phyloP scores from a whole-genome alignment of 2,797 vertebrate genomes.

The Pseudochirops corinnae region DNA sequence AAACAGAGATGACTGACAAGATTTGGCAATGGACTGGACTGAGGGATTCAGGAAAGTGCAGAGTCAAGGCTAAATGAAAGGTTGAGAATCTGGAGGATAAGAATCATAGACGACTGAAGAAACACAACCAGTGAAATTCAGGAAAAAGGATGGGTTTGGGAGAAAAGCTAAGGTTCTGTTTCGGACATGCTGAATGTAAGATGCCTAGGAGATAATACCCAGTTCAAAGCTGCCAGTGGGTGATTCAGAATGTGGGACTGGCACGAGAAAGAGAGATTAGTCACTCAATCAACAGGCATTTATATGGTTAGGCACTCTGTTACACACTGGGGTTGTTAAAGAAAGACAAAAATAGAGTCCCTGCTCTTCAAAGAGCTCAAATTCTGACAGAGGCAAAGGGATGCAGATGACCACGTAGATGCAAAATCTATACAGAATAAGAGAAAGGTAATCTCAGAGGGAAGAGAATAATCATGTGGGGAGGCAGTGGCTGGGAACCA shows the following conservation, averaged over 20 bases:
- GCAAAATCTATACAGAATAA: not conserved
- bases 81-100: not conserved
- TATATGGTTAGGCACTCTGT: not conserved
- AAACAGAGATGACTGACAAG: not conserved
- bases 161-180: not conserved
- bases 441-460: not conserved
- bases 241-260: not conserved
- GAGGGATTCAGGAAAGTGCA: not conserved
- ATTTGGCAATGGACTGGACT: not conserved
- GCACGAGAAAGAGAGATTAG: not conserved
- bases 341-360: not conserved
- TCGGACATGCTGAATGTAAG: not conserved
- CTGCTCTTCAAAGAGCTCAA: not conserved
- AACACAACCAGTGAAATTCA: not conserved
- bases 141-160: not conserved
- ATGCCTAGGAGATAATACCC: not conserved
- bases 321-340: not conserved
- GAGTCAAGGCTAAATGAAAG: not conserved
- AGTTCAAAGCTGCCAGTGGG: not conserved
- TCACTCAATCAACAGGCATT: not conserved
- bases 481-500: not conserved
- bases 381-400: not conserved
- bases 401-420: not conserved
- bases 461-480: not conserved
- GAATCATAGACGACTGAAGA: not conserved